A percentile compares a stretch with the other conserved stretches of the same genome.
phyloP scores from a whole-genome alignment of 2,797 vertebrate genomes.

The Huso huso region DNA sequence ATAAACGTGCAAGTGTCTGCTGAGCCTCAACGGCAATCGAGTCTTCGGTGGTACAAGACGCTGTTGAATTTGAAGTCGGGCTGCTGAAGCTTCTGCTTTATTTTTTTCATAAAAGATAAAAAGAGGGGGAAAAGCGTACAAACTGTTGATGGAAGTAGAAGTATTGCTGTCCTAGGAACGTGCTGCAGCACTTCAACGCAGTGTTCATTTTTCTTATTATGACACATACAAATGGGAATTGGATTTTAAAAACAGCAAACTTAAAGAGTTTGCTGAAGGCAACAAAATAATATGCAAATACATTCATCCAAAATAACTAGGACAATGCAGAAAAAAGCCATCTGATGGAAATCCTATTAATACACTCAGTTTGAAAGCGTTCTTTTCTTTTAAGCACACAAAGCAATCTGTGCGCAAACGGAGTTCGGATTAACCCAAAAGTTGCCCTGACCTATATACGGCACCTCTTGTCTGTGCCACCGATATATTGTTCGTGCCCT shows the following conservation, averaged over 20 bases:
- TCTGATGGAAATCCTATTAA: constrained; percentile 51
- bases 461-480: constrained; percentile 30
- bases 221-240: constrained; percentile 43
- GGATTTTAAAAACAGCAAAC: constrained; percentile 51
- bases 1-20: too few species aligned
- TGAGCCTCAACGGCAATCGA: too few species aligned
- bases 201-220: constrained; percentile 48
- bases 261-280: constrained; percentile 58
- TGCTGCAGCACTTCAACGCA: constrained; percentile 9
- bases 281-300: constrained; percentile 58
- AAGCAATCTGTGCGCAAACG: constrained; percentile 26
- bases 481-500: constrained; percentile 21
- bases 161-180: neutral
- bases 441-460: constrained; percentile 46
- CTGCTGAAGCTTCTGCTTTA: too few species aligned
- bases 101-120: too few species aligned
- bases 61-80: too few species aligned
- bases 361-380: constrained; percentile 37
- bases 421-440: constrained; percentile 30
- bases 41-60: too few species aligned
- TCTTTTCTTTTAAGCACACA: constrained; percentile 33
- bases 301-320: constrained; percentile 49
- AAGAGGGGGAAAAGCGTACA: too few species aligned
- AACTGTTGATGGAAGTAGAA: too few species aligned
- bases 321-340: constrained; percentile 51